Evolutionary conservation across 2,888 invertebrate genomes (phyloP).

Genomic region (Ectemnius continuus): DNA sequence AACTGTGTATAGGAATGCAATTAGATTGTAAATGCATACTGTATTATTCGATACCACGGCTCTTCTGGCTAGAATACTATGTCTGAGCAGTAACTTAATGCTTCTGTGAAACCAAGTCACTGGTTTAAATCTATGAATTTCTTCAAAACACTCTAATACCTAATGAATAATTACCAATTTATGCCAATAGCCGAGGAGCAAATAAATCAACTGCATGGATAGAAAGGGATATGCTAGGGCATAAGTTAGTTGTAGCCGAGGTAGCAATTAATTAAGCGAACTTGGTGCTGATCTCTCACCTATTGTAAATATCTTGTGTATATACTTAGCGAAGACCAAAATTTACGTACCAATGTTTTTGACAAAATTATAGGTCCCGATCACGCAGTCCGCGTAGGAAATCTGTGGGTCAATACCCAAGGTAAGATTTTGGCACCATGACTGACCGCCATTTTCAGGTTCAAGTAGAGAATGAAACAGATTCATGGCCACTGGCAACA

Average conservation of each 20-base stretch:
- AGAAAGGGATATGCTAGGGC: slow-evolving; percentile 39
- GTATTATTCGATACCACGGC: slow-evolving; percentile 34
- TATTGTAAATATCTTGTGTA: slow-evolving; percentile 42
- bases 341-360: slow-evolving; percentile 65
- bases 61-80: slow-evolving; percentile 44
- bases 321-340: slow-evolving; percentile 56
- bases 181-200: slow-evolving; percentile 48
- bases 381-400: slow-evolving; percentile 69
- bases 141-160: slow-evolving; percentile 18
- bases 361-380: slow-evolving; percentile 71
- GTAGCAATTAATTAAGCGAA: slow-evolving; percentile 30
- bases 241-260: slow-evolving; percentile 38
- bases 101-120: too few species aligned
- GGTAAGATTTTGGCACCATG: slow-evolving; percentile 64
- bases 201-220: slow-evolving; percentile 49
- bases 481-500: slow-evolving; percentile 50
- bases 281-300: slow-evolving; percentile 46
- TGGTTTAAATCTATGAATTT: background rate
- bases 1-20: slow-evolving; percentile 47
- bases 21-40: slow-evolving; percentile 44
- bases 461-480: slow-evolving; percentile 53
- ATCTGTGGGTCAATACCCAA: slow-evolving; percentile 67
- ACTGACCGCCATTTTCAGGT: slow-evolving; percentile 65
- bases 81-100: too few species aligned
- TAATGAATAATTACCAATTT: slow-evolving; percentile 13